phyloP scores from a whole-genome alignment of 2,888 invertebrate genomes.

The Microplitis deprimator region DNA sequence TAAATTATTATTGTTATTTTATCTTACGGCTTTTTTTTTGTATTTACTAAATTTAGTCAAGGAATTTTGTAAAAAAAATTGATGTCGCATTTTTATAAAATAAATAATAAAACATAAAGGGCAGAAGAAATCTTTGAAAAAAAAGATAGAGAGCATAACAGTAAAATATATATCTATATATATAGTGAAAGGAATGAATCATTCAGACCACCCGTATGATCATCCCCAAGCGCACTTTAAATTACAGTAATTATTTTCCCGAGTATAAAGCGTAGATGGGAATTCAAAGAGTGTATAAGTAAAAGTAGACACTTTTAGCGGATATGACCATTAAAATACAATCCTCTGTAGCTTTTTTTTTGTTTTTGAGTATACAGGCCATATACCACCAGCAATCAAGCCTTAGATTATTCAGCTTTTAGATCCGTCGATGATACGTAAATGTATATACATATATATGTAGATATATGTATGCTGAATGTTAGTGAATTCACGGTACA shows the following conservation, averaged over 20 bases:
- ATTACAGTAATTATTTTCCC: constrained; percentile 56
- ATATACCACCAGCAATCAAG: background rate
- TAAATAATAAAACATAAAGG: background rate
- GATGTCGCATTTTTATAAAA: too few relatives aligned
- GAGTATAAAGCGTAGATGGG: constrained; percentile 24
- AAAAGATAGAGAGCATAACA: background rate
- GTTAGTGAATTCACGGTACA: background rate
- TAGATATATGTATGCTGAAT: too few relatives aligned
- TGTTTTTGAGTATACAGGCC: background rate
- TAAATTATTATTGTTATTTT: too few relatives aligned
- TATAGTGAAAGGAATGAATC: constrained; percentile 32
- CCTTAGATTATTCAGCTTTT: background rate
- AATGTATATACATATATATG: background rate
- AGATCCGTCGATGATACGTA: background rate
- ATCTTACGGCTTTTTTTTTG: too few relatives aligned
- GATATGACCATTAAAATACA: constrained; percentile 27
- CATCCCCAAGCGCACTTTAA: constrained; percentile 50
- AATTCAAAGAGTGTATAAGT: constrained; percentile 24
- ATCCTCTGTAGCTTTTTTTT: constrained; percentile 3
- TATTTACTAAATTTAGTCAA: too few relatives aligned
- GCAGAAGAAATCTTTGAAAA: background rate
- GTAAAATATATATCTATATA: background rate
- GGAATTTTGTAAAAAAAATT: too few relatives aligned
- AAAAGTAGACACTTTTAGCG: constrained; percentile 32
- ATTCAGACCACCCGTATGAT: constrained; percentile 56